Base-by-base conservation (phyloP, 1,140 invertebrate genomes). In the Diachasma alloeum region DNA sequence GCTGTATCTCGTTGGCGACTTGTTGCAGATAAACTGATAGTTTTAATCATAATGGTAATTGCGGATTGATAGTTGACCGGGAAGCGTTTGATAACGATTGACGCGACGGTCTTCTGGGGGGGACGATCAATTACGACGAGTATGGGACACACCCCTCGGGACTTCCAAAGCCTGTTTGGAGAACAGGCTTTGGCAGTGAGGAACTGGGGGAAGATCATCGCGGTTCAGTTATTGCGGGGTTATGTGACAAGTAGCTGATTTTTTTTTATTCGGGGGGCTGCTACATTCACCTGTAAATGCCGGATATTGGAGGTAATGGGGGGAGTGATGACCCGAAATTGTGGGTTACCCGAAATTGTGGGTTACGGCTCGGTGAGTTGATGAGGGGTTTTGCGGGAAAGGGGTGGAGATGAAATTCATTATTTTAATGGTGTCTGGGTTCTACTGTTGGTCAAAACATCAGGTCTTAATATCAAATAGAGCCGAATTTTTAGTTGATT, bases 41-140 rank as follows among this genome's bases (percentile, higher is more conserved):
- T 15, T 53, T 9, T 53, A 53, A 53, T 53, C 48, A 19, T 53
- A 53, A 53, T 53, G 48, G 48, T 53, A 53, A 53, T 53, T 53
- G 15, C 48, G 11, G 48, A 53, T 53, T 53, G 10, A 53, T 53
- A 5, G 48, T 9, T 15, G n/a, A 53, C 15, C 48, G n/a, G 48
- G 48, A 53, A 53, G 48, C 17, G 17, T 1, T 63, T 63, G 53
- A 73, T 42, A 59, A 31, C 44, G 46, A 72, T 53, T 72, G 71
- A 72, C 71, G n/a, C 53, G 56, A 31, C 56, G 48, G 31, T 37
- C 48, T 17, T n/a, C n/a, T 48, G n/a, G n/a, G n/a, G 13, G 36
- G 17, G 48, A 53, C 22, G 48, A 72, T 72, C 53, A 72, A 72
- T 72, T 72, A 72, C n/a, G 42, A 17, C 37, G 17, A 11, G 5